Base-by-base conservation (phyloP, 2,113 vertebrate genomes). In the Eublepharis macularius region DNA sequence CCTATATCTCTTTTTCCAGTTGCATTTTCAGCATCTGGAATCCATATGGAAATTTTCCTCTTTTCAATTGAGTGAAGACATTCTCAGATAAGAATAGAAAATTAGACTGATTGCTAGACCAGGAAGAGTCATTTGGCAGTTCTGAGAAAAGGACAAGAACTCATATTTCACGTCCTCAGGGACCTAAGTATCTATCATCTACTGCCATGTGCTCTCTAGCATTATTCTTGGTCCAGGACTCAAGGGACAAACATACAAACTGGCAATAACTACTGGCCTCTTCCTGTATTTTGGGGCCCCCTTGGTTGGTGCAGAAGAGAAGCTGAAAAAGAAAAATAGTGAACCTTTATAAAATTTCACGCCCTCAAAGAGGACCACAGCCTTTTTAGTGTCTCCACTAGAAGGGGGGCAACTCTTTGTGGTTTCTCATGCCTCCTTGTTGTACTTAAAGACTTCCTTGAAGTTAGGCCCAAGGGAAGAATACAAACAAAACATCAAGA, bases 11-110 rank as follows among this genome's bases (percentile, higher is more conserved):
- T 86, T 60, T 82, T 95, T 88, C 89, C 83, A 85, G 65, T 89
- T 93, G 90, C 94, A 80, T 68, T 76, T 92, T 94, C 82, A 92
- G 43, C 92, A 95, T 92, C 91, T 95, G 94, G 85, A 88, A 82
- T 74, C 87, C 92, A 94, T 91, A 87, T 94, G 90, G 85, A 91
- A 91, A 86, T 82, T 83, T 82, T 91, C 87, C 76, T 70, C 75
- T 17, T 86, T 92, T 80, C 66, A 75, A 85, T 43, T 77, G 75
- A 92, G 57, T 88, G 88, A 92, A 87, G 69, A 76, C 41, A 92
- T 92, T 90, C 84, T 90, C 86, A 95, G 93, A 94, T 91, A 93
- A 93, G 54, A 41, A 49, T 17, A 74, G 84, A 80, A 86, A 93
- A 93, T 32, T 65, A 0, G 34, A 69, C 47, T 4, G 69, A 68